Percentiles rank a stretch among this genome's conserved stretches.
These are phyloP conservation scores for Paralichthys olivaceus DNA, from an alignment of 2,113 vertebrate species.

Conservation along the genomic window DNA sequence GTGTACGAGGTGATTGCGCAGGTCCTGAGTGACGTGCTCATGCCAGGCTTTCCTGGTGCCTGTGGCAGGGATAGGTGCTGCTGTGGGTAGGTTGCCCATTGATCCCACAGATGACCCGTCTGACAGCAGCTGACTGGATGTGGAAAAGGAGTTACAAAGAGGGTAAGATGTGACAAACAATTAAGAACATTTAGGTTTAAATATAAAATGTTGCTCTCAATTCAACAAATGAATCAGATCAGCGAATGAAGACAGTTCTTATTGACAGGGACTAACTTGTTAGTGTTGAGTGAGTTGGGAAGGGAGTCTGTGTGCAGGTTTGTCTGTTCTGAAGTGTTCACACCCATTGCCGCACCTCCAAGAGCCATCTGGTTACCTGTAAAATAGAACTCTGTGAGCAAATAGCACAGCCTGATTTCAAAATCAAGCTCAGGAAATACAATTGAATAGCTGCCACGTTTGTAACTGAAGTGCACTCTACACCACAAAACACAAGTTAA, in stretches of 20 bases:
- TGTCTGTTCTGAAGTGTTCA: slow-evolving; percentile 88
- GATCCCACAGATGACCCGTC: slow-evolving; percentile 88
- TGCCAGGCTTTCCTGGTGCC: slow-evolving; percentile 97
- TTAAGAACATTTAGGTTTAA: background rate
- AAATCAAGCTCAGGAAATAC: slow-evolving; percentile 1
- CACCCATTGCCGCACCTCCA: slow-evolving; percentile 86
- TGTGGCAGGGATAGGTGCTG: slow-evolving; percentile 91
- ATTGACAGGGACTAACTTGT: slow-evolving; percentile 86
- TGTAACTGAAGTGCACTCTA: background rate
- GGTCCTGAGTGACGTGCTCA: slow-evolving; percentile 98
- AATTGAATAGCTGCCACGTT: background rate
- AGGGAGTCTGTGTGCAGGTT: slow-evolving; percentile 93
- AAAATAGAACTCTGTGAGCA: slow-evolving; percentile 44
- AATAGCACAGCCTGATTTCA: background rate
- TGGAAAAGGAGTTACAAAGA: slow-evolving; percentile 2
- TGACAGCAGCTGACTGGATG: slow-evolving; percentile 89
- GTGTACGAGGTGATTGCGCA: slow-evolving; percentile 98
- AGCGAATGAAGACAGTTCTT: background rate
- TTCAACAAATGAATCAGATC: background rate
- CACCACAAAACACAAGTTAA: background rate
- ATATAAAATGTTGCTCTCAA: background rate
- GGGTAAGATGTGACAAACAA: background rate
- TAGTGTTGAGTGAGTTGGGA: slow-evolving; percentile 89
- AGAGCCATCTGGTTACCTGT: slow-evolving; percentile 93
- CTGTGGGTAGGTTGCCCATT: slow-evolving; percentile 91